Evolutionary conservation across 2,888 invertebrate genomes (phyloP).

Genomic region (Phania funesta): DNA sequence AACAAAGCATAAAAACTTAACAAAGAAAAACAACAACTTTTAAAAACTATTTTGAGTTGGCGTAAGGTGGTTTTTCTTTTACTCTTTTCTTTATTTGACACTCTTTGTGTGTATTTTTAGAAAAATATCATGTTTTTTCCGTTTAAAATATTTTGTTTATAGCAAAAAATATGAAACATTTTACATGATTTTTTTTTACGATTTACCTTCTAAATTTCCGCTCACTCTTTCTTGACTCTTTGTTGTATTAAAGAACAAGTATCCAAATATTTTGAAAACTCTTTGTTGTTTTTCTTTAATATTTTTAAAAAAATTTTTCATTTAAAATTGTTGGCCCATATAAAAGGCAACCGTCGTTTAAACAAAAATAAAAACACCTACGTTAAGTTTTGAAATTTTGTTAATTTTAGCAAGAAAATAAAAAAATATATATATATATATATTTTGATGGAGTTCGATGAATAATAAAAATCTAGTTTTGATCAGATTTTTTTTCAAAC

Average conservation of each 20-base stretch:
- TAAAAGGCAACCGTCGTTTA: not conserved
- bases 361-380: constrained; percentile 62
- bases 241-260: constrained; percentile 10
- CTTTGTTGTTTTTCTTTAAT: constrained; percentile 32
- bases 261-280: constrained; percentile 53
- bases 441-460: not conserved
- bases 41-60: constrained; percentile 46
- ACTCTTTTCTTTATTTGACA: constrained; percentile 4
- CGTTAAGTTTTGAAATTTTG: constrained; percentile 61
- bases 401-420: constrained; percentile 1
- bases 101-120: constrained; percentile 40
- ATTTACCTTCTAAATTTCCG: not conserved
- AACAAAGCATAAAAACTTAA: not conserved
- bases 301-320: not conserved
- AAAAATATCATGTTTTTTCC: constrained; percentile 55
- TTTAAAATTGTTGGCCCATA: constrained; percentile 36
- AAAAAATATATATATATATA: constrained; percentile 4
- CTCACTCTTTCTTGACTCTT: not conserved
- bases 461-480: too few relatives aligned
- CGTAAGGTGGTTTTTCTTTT: constrained; percentile 51
- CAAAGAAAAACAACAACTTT: constrained; percentile 21
- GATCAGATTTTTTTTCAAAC: too few relatives aligned
- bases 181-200: not conserved
- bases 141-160: constrained; percentile 52
- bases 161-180: constrained; percentile 65